Conservation (phyloP, 2,113 vertebrate genomes). For the Perognathus longimembris region DNA sequence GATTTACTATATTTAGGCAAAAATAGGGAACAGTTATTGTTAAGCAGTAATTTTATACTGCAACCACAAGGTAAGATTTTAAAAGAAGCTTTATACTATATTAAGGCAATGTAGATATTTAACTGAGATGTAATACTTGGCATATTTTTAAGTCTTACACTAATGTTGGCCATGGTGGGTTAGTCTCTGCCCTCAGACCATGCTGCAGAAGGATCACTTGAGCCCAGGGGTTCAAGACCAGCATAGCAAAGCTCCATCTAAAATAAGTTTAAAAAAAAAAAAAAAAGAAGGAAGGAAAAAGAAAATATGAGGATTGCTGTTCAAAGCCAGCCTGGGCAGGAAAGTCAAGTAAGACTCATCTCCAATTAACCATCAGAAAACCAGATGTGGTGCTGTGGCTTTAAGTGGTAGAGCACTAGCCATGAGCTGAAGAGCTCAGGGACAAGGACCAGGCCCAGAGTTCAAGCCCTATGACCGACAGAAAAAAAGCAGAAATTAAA, state of each 20-base stretch:
- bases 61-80: conserved; percentile 35
- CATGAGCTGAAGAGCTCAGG: no score
- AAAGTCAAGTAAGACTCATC: no score
- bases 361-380: no score
- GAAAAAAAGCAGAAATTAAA: background rate
- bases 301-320: no score
- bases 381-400: no score
- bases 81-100: background rate
- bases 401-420: no score
- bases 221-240: background rate
- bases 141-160: background rate
- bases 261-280: background rate
- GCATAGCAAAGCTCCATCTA: background rate
- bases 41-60: conserved; percentile 42
- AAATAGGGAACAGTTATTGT: conserved; percentile 47
- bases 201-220: background rate
- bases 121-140: conserved; percentile 15
- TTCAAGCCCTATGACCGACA: no score
- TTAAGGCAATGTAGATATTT: conserved; percentile 29
- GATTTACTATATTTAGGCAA: conserved; percentile 26
- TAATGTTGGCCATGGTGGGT: background rate
- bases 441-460: no score
- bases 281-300: background rate
- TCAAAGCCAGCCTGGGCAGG: no score
- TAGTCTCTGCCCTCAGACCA: background rate